These are phyloP conservation scores for Dicerorhinus sumatrensis DNA, from an alignment of 2,113 vertebrate genomes.

Conservation along the genomic window DNA sequence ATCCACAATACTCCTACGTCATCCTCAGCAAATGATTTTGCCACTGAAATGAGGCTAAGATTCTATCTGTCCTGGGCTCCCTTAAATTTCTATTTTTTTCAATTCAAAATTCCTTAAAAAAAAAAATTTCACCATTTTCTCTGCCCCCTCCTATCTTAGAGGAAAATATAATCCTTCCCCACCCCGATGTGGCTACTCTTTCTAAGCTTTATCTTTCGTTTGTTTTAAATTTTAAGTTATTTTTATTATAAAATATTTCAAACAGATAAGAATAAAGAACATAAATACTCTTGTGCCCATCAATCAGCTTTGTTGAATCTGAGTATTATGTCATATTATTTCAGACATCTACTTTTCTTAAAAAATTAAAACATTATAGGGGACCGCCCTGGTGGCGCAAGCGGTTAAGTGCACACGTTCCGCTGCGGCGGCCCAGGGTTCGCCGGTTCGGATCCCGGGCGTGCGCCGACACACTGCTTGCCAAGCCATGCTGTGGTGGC, in stretches of 20 bases:
- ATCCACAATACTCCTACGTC: not conserved
- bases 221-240: slow-evolving; percentile 3
- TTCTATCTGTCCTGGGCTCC: not conserved
- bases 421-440: no score
- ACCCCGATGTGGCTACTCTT: not conserved
- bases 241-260: not conserved
- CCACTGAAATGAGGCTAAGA: not conserved
- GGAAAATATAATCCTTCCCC: not conserved
- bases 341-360: not conserved
- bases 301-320: not conserved
- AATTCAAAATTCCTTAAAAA: not conserved
- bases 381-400: no score
- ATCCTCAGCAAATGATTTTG: not conserved
- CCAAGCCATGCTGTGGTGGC: no score
- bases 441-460: no score
- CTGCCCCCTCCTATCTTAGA: not conserved
- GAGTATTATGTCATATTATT: not conserved
- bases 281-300: not conserved
- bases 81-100: slow-evolving; percentile 1
- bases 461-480: no score
- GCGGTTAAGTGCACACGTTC: no score
- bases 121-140: not conserved
- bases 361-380: not conserved
- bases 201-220: not conserved
- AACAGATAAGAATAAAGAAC: not conserved